Base-by-base conservation (phyloP, 2,888 invertebrate species). In the Polylopha cassiicola region DNA sequence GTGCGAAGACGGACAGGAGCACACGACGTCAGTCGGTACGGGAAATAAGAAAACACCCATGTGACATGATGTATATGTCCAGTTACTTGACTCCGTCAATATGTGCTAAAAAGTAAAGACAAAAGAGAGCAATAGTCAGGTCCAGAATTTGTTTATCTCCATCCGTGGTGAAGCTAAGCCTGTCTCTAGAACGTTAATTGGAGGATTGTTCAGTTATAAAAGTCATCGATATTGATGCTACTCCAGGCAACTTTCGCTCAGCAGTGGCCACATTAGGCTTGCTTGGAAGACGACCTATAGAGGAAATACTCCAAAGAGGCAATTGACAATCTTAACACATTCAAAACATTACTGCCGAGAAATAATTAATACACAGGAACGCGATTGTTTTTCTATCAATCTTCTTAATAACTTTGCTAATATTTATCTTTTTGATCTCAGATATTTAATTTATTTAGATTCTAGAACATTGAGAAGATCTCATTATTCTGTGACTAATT, bases 331-430 rank as follows among this genome's bases (percentile, higher is more conserved):
- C 5, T 29, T 4, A 29, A 29, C 11, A 29, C 29, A 4, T 29
- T 29, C 15, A 10, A 29, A 29, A 7, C 29, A 29, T 18, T 29
- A 29, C 18, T 29, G 18, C 17, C 8, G 29, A 18, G 29, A 29
- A 10, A 29, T 29, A 18, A 18, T 3, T 17, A 17, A 13, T 9
- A 10, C 29, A 15, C 29, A 29, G 29, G 15, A 29, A 15, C 29
- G 29, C 16, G 17, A 18, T 6, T 3, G 3, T n/a, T 22, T 7
- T 29, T n/a, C 16, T 17, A n/a, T 11, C 5, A n/a, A 29, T 29
- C n/a, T 29, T 7, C 10, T 18, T 29, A n/a, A 17, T 17, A 29
- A 18, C 7, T 29, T 29, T 15, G 2, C 15, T 10, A 15, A 18
- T 17, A 29, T 29, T 11, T 29, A 18, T 6, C 20, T 20, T 1